Conservation (phyloP, 64 coral and sea anemone species). For the Hydrozoanthus tunicans region DNA sequence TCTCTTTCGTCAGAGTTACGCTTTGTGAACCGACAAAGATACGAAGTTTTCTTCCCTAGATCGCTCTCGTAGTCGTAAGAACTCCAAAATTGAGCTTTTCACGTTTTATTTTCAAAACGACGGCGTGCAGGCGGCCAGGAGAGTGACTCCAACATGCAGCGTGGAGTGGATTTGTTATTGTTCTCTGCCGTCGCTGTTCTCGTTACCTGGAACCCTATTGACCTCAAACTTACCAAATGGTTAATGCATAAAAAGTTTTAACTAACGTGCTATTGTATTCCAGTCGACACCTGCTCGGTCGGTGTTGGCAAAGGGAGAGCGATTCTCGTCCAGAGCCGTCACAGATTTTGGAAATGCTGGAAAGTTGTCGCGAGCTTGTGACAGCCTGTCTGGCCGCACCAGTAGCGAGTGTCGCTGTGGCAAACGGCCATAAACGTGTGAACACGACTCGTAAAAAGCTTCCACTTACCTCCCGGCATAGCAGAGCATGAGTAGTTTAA, state of each 20-base stretch:
- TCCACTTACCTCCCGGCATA: neutral
- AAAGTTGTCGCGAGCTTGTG: neutral
- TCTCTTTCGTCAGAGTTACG: too few relatives aligned
- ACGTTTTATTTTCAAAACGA: too few relatives aligned
- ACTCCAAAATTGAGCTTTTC: too few relatives aligned
- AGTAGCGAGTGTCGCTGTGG: constrained; percentile 18
- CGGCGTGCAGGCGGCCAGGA: too few relatives aligned
- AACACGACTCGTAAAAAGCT: constrained; percentile 1
- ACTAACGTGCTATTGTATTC: constrained; percentile 10
- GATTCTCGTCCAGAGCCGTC: constrained; percentile 30
- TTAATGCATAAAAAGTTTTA: neutral
- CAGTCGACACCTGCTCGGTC: constrained; percentile 23
- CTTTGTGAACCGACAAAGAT: too few relatives aligned
- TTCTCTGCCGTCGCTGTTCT: too few relatives aligned
- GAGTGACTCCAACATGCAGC: too few relatives aligned
- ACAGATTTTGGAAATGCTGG: constrained; percentile 33
- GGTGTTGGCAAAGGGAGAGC: constrained; percentile 34
- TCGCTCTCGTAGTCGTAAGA: too few relatives aligned
- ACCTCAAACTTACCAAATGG: too few relatives aligned
- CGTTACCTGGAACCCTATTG: too few relatives aligned
- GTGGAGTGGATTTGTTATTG: too few relatives aligned
- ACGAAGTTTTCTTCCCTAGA: too few relatives aligned
- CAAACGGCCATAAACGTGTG: neutral
- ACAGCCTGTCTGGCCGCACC: constrained; percentile 20
- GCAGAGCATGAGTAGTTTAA: neutral